Conservation (phyloP, 1,140 invertebrate species). For the Lepidurus arcticus region DNA sequence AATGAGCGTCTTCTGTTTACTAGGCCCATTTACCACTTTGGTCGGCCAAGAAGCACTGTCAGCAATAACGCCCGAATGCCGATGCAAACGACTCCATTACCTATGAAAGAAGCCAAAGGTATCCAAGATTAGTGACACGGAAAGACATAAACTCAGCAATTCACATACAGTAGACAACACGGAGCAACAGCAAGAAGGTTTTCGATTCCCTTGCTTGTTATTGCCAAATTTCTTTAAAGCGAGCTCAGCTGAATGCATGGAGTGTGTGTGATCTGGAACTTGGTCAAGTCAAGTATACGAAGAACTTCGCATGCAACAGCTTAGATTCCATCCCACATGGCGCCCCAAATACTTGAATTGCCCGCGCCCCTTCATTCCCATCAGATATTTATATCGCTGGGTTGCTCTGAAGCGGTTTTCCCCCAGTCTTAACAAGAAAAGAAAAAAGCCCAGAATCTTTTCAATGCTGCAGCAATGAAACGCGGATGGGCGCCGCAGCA, state of each 20-base stretch:
- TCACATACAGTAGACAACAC: too few relatives aligned
- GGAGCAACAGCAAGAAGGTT: too few relatives aligned
- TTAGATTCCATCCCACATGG: slow-evolving; percentile 16
- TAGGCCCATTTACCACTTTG: neutral
- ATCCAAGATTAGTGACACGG: neutral
- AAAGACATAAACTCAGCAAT: neutral
- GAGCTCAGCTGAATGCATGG: neutral
- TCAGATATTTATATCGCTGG: slow-evolving; percentile 8
- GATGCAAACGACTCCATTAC: neutral
- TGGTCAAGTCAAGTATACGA: neutral
- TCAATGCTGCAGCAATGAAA: too few relatives aligned
- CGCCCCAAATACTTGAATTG: slow-evolving; percentile 14
- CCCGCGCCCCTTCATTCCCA: slow-evolving; percentile 16
- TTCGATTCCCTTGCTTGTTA: neutral
- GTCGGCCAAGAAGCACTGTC: neutral
- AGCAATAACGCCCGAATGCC: neutral
- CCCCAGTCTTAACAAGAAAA: neutral
- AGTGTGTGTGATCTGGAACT: slow-evolving; percentile 15
- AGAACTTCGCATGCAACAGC: slow-evolving; percentile 6
- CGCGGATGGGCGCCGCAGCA: neutral
- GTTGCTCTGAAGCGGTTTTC: neutral
- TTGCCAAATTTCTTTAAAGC: neutral
- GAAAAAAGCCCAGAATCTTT: too few relatives aligned
- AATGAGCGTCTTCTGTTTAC: neutral
- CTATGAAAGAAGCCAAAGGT: neutral